A percentile compares a stretch with the other conserved stretches of the same genome.
phyloP scores from a whole-genome alignment of 2,113 vertebrate genomes.

The Leptobrachium leishanense region DNA sequence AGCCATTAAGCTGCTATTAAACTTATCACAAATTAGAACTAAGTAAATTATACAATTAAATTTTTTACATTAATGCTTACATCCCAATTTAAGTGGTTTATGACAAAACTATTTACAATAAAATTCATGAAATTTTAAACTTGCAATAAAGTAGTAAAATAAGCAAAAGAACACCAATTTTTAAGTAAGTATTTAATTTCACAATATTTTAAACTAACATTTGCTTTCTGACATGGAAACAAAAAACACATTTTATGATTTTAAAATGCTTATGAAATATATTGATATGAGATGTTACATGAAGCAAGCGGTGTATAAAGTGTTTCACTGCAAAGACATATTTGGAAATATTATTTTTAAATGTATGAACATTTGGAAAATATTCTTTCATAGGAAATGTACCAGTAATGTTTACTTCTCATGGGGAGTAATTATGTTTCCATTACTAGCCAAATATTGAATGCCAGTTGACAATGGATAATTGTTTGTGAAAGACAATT shows the following conservation, averaged over 20 bases:
- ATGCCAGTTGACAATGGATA: conserved; percentile 30
- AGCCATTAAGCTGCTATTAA: conserved; percentile 34
- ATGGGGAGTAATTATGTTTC: conserved; percentile 41
- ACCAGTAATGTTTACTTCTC: not conserved
- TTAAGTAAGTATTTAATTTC: not conserved
- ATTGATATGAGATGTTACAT: no score
- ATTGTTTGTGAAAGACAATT: conserved; percentile 33
- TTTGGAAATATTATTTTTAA: no score
- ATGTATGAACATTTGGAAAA: not conserved
- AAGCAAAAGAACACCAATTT: no score
- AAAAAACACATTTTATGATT: no score
- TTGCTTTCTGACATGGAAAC: not conserved
- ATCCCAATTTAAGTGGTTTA: not conserved
- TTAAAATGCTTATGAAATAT: no score
- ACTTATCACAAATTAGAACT: conserved; percentile 30
- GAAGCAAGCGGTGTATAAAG: no score
- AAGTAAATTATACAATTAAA: conserved; percentile 1
- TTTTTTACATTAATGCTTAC: conserved; percentile 28
- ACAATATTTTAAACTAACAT: not conserved
- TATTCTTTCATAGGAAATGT: not conserved
- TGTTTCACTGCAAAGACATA: no score
- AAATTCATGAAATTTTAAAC: not conserved
- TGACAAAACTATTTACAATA: conserved; percentile 6
- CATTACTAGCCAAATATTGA: conserved; percentile 24
- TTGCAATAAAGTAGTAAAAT: no score